These are phyloP conservation scores for Hydropsyche tenuis DNA, from an alignment of 1,140 invertebrate species.

Conservation along the genomic window DNA sequence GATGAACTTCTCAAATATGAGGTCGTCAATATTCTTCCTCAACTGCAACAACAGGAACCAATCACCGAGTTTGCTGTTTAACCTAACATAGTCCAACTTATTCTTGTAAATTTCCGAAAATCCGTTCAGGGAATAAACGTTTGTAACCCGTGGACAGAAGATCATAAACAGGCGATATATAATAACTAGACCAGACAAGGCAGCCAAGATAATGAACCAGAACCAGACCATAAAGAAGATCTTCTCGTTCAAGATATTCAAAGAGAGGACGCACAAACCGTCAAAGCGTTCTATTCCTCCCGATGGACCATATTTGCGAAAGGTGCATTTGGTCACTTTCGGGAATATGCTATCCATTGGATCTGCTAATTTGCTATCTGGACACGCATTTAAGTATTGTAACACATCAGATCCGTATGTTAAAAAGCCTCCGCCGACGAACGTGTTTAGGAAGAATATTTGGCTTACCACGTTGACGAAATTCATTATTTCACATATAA, in stretches of 20 bases:
- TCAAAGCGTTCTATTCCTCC: slow-evolving; percentile 88
- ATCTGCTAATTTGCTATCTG: slow-evolving; percentile 77
- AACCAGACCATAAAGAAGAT: slow-evolving; percentile 91
- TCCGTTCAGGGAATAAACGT: background rate
- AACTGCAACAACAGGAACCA: slow-evolving; percentile 7
- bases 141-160: background rate
- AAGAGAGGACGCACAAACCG: slow-evolving; percentile 85
- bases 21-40: slow-evolving; percentile 32
- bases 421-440: slow-evolving; percentile 86
- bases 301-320: slow-evolving; percentile 91
- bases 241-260: slow-evolving; percentile 91
- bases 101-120: background rate
- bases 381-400: slow-evolving; percentile 84
- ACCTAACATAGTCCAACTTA: background rate
- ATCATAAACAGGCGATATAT: slow-evolving; percentile 68
- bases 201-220: slow-evolving; percentile 80
- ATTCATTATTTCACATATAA: slow-evolving; percentile 84
- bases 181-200: slow-evolving; percentile 79
- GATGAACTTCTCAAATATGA: slow-evolving; percentile 46
- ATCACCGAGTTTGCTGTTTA: background rate
- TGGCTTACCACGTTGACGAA: slow-evolving; percentile 89
- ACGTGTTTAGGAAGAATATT: slow-evolving; percentile 91
- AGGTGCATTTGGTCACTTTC: slow-evolving; percentile 91
- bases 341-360: slow-evolving; percentile 89
- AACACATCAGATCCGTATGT: slow-evolving; percentile 85